Evolutionary conservation across 1,140 invertebrate genomes (phyloP).

Genomic region (Drosophila virilis): DNA sequence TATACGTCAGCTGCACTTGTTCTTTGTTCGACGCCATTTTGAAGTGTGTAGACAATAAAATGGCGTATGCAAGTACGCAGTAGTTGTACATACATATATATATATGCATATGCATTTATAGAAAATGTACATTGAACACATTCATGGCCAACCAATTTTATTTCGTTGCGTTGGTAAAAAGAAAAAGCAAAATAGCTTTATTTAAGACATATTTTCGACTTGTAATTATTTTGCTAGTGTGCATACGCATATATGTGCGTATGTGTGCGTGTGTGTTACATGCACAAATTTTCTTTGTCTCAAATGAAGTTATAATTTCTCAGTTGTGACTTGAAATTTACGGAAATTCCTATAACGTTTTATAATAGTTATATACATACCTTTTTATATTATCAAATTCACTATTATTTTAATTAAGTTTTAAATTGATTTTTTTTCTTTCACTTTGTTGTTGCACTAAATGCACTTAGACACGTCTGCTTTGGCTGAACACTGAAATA

Average conservation of each 20-base stretch:
- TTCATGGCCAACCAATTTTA: no score
- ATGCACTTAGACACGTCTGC: slow-evolving; percentile 17
- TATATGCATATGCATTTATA: not conserved
- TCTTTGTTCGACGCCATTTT: slow-evolving; percentile 37
- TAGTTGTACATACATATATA: slow-evolving; percentile 75
- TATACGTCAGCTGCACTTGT: slow-evolving; percentile 14
- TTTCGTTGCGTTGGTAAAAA: no score
- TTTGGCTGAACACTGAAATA: slow-evolving; percentile 26
- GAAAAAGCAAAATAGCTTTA: no score
- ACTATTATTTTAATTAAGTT: slow-evolving; percentile 18
- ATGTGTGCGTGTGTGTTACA: not conserved
- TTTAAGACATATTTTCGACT: not conserved
- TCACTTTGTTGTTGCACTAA: not conserved
- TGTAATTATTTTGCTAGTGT: not conserved
- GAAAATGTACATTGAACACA: not conserved
- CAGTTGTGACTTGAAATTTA: not conserved
- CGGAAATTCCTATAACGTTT: not conserved
- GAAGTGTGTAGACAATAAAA: slow-evolving; percentile 17
- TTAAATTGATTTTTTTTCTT: slow-evolving; percentile 3
- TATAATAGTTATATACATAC: slow-evolving; percentile 9
- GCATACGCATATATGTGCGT: not conserved
- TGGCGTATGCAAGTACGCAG: slow-evolving; percentile 9
- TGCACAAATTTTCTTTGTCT: slow-evolving; percentile 8
- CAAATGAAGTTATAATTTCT: not conserved
- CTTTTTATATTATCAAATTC: not conserved